Percentiles rank a stretch among this genome's conserved stretches.
Conservation (phyloP, 1,140 invertebrate genomes). For the Papilio dardanus region DNA sequence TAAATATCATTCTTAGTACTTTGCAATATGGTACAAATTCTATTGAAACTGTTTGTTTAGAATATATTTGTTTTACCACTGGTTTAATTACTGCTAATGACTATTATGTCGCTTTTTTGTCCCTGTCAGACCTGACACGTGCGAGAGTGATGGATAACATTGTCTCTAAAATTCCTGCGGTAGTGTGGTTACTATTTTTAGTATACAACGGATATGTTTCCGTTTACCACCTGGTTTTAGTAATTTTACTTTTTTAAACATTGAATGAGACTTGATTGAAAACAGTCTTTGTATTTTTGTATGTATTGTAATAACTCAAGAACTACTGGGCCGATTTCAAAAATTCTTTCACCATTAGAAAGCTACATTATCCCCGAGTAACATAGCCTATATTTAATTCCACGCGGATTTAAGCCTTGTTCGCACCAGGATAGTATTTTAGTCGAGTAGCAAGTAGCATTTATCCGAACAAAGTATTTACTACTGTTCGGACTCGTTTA, state of each 20-base stretch:
- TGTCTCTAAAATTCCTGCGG: slow-evolving; percentile 3
- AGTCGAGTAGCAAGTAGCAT: no score
- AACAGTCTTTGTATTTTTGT: not conserved
- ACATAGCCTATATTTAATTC: no score
- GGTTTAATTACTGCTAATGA: slow-evolving; percentile 70
- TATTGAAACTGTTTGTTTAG: slow-evolving; percentile 25
- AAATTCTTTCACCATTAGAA: no score
- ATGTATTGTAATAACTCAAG: no score
- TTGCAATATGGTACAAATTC: slow-evolving; percentile 41
- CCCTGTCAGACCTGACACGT: slow-evolving; percentile 51
- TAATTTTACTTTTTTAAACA: not conserved
- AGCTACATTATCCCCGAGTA: no score
- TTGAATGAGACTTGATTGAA: not conserved
- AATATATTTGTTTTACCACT: slow-evolving; percentile 45
- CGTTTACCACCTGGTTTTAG: not conserved
- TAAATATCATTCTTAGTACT: not conserved
- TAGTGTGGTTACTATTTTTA: slow-evolving; percentile 8
- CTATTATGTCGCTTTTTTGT: slow-evolving; percentile 59
- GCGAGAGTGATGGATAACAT: slow-evolving; percentile 54
- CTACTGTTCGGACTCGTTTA: no score
- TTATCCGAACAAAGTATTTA: no score
- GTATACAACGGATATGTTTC: not conserved
- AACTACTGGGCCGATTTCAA: no score
- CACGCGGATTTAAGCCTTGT: no score
- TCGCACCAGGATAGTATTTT: no score